Conservation (phyloP, 2,113 vertebrate species). For the Orientallactaga bullata region DNA sequence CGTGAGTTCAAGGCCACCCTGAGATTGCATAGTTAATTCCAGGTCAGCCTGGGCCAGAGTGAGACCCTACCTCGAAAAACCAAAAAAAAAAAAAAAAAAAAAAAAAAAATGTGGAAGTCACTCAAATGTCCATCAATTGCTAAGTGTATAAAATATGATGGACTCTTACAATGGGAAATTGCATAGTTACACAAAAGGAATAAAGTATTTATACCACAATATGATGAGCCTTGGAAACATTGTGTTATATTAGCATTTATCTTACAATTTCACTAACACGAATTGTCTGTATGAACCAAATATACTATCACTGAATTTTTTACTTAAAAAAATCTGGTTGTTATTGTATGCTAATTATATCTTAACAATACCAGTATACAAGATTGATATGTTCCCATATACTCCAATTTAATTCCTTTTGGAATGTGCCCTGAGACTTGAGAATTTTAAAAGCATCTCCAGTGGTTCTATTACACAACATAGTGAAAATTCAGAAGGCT, state of each 20-base stretch:
- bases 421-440: background rate
- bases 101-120: background rate
- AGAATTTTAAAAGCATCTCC: background rate
- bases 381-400: background rate
- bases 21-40: no score
- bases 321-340: background rate
- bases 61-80: no score
- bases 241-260: background rate
- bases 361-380: background rate
- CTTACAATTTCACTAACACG: background rate
- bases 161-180: background rate
- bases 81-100: no score
- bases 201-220: background rate
- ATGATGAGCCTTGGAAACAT: background rate
- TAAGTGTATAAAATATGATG: background rate
- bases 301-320: background rate
- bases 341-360: background rate
- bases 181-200: background rate
- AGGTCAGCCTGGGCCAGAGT: no score
- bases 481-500: no score
- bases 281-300: background rate
- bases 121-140: background rate
- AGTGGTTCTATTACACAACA: background rate
- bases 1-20: no score
- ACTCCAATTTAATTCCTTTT: background rate